Evolutionary conservation across 2,888 invertebrate species (phyloP), one percentile per base, ranked within the genome.

Genomic region (Dynastes grantii): DNA sequence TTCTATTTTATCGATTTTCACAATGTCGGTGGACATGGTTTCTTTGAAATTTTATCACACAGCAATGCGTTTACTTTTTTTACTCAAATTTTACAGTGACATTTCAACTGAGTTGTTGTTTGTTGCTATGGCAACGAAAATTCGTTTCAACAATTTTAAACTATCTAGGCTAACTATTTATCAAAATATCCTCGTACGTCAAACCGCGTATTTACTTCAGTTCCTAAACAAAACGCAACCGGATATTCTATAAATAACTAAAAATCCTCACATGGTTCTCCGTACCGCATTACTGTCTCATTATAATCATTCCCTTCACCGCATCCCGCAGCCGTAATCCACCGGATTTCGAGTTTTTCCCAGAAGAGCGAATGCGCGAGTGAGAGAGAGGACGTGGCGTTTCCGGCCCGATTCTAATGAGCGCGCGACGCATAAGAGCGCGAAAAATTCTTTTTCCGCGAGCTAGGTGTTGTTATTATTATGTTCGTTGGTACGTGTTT

Each of bases 331-430:
- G 16, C 55, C 32, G 32, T 71, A 71, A 71, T 55, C 37, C 58
- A 8, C 32, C 45, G 11, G 32, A 32, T 55, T 29, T 45, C 37
- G 32, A 71, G 29, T 58, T 55, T 71, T 58, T 22, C 55, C 45
- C 45, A 45, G 45, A 45, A 45, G 45, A 45, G 45, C 45, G 45
- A 45, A 45, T 11, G 4, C 22, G 22, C 27, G 49, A 8, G 45
- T 45, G 8, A 8, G 45, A 45, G 45, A 11, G 11, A 45, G 45
- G 11, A 45, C 45, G 45, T 11, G 45, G 8, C 61, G 77, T 77
- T 77, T 77, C 77, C 77, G 77, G 77, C 77, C 77, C 77, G 61
- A 70, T 77, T 77, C 70, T 77, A 77, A 77, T 77, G 77, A 77
- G 77, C 22, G 68, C 58, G 32, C 53, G 53, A 53, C 53, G 58